Evolutionary conservation across 2,113 vertebrate species (phyloP).

Genomic region (Aix galericulata): DNA sequence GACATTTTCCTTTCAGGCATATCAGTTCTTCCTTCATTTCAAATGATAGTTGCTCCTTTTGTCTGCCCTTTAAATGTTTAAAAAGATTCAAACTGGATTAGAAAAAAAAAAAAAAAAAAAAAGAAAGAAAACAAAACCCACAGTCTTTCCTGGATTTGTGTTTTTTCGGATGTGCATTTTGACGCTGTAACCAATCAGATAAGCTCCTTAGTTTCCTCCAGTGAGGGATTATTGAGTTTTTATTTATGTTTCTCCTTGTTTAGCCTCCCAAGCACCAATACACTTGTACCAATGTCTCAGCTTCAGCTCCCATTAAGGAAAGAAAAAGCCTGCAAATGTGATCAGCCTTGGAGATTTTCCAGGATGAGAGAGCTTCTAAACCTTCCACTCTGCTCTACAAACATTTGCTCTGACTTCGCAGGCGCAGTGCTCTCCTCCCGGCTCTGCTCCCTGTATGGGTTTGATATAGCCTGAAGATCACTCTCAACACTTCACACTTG

Average conservation of each 20-base stretch:
- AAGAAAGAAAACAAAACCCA: too few relatives aligned
- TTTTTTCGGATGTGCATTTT: background rate
- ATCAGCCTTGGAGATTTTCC: conserved; percentile 60
- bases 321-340: conserved; percentile 28
- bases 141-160: background rate
- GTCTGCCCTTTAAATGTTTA: conserved; percentile 10
- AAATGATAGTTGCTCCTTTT: conserved; percentile 17
- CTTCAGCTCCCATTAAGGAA: conserved; percentile 56
- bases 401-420: background rate
- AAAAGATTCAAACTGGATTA: conserved; percentile 22
- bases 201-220: conserved; percentile 24
- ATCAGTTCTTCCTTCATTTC: background rate
- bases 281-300: conserved; percentile 19
- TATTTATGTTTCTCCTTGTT: conserved; percentile 58
- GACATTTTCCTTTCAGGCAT: conserved; percentile 36
- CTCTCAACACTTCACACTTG: background rate
- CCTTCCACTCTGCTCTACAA: background rate
- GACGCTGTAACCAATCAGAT: conserved; percentile 42
- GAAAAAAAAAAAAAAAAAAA: background rate
- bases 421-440: background rate
- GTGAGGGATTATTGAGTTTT: conserved; percentile 38
- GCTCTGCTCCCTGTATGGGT: background rate
- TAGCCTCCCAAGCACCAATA: conserved; percentile 36
- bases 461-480: background rate
- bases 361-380: background rate